phyloP scores from a whole-genome alignment of 2,888 invertebrate species.

The Synergus itoensis region DNA sequence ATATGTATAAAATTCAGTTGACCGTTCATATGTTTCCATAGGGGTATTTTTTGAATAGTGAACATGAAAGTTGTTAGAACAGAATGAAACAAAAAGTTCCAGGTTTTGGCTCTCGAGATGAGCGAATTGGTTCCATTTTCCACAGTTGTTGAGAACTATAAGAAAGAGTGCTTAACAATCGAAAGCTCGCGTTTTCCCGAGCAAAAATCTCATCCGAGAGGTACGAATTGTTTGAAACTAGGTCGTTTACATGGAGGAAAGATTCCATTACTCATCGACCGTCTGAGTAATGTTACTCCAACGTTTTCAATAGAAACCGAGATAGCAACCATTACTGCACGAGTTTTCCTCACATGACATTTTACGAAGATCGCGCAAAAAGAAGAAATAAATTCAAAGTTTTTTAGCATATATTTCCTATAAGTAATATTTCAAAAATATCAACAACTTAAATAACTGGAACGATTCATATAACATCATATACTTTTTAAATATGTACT shows the following conservation, averaged over 20 bases:
- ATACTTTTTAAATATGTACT: neutral
- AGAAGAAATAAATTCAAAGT: neutral
- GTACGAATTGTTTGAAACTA: conserved; percentile 7
- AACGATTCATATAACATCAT: too few relatives aligned
- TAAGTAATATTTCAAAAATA: neutral
- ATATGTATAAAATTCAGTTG: too few relatives aligned
- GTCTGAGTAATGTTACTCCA: conserved; percentile 14
- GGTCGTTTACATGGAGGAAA: neutral
- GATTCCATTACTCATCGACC: conserved; percentile 16
- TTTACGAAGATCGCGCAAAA: neutral
- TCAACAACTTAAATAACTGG: too few relatives aligned
- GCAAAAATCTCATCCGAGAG: conserved; percentile 47
- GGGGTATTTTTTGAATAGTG: neutral
- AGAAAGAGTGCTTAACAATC: conserved; percentile 54
- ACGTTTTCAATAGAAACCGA: neutral
- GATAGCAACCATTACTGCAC: neutral
- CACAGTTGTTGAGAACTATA: neutral
- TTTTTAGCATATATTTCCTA: neutral
- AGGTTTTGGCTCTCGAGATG: neutral
- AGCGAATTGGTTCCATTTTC: neutral
- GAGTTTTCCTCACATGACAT: conserved; percentile 3
- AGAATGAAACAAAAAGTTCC: neutral
- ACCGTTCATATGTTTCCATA: too few relatives aligned
- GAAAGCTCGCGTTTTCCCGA: conserved; percentile 53
- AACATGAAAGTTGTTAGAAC: neutral